Evolutionary conservation across 2,797 vertebrate genomes (phyloP).

Genomic region (Dicrostonyx torquatus): DNA sequence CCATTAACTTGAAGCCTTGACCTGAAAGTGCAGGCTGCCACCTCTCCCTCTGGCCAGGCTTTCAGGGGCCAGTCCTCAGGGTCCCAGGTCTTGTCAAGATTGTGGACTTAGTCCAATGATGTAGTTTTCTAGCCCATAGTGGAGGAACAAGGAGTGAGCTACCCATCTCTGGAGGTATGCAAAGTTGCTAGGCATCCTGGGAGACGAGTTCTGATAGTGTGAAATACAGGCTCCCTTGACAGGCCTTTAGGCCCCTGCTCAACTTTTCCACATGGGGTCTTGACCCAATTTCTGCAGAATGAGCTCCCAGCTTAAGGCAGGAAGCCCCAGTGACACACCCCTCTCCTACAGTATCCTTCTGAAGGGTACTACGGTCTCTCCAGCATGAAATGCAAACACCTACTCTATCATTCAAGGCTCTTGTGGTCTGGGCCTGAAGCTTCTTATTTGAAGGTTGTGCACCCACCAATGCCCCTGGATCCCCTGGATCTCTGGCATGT

Average conservation of each 20-base stretch:
- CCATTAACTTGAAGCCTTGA: not conserved
- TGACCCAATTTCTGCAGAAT: not conserved
- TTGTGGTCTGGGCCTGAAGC: not conserved
- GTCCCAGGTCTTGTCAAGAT: not conserved
- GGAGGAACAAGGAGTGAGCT: not conserved
- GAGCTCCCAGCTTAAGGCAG: not conserved
- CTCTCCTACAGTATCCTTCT: not conserved
- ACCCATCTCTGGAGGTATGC: not conserved
- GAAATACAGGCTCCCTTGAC: not conserved
- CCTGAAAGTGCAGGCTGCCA: not conserved
- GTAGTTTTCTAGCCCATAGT: not conserved
- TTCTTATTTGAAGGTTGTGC: not conserved
- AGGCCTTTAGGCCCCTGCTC: not conserved
- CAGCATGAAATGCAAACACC: conserved; percentile 12
- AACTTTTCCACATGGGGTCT: not conserved
- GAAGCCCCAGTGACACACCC: not conserved
- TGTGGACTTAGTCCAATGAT: not conserved
- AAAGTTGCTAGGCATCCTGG: not conserved
- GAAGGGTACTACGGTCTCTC: not conserved
- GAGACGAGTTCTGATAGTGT: not conserved
- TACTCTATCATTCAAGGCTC: not conserved
- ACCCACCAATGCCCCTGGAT: no score
- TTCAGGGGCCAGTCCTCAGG: not conserved
- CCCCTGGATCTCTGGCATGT: not conserved
- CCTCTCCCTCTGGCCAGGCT: not conserved